Conservation (phyloP, 2,888 invertebrate genomes). For the Agriopis marginaria region DNA sequence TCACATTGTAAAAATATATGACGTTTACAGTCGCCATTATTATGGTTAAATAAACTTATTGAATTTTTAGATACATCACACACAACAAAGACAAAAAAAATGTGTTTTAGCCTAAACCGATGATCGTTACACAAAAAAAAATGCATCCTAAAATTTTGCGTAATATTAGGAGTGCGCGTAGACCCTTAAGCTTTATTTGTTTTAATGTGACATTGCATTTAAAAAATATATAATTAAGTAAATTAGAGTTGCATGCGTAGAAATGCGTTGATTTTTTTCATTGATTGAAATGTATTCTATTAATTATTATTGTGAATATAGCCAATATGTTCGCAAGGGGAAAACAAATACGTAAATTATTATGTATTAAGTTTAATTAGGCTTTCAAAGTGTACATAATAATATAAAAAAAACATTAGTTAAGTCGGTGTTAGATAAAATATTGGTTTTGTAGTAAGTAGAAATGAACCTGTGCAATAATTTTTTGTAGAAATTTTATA, state of each 20-base stretch:
- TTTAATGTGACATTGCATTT: neutral
- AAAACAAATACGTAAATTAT: conserved; percentile 81
- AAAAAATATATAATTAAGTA: neutral
- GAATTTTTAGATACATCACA: too few species aligned
- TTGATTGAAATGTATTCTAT: neutral
- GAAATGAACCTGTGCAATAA: neutral
- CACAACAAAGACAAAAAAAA: too few species aligned
- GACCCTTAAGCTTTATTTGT: neutral
- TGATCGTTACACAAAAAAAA: too few species aligned
- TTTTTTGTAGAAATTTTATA: neutral
- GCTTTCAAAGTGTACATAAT: conserved; percentile 37
- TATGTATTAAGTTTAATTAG: conserved; percentile 61
- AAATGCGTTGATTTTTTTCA: conserved; percentile 5
- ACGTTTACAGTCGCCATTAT: too few species aligned
- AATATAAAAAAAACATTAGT: neutral
- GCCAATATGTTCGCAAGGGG: conserved; percentile 71
- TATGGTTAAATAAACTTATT: too few species aligned
- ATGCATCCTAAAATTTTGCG: neutral
- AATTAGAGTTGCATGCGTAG: conserved; percentile 1
- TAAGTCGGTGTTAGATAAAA: conserved; percentile 10
- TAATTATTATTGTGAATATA: conserved; percentile 17
- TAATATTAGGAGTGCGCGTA: neutral
- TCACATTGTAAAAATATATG: too few species aligned
- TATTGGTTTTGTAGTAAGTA: conserved; percentile 1
- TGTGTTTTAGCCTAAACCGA: too few species aligned